A percentile compares a stretch with the other conserved stretches of the same genome.
These are phyloP conservation scores for Rhyacophila brunnea DNA, from an alignment of 1,140 invertebrate species.

Conservation along the genomic window DNA sequence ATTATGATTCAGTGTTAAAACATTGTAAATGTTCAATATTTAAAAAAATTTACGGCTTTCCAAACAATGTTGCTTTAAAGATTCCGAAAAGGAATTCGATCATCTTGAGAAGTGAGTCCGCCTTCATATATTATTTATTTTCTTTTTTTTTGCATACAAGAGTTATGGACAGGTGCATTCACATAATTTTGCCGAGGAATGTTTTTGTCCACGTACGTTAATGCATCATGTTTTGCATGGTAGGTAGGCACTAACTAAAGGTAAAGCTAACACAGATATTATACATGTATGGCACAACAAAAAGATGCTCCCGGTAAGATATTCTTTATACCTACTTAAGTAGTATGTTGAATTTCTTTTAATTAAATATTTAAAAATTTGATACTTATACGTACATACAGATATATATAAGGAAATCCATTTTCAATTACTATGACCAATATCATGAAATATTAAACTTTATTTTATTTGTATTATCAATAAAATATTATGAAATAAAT, in stretches of 20 bases:
- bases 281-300: neutral
- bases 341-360: no score
- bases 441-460: no score
- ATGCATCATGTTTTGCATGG: neutral
- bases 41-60: neutral
- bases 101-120: neutral
- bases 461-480: no score
- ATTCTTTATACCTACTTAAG: no score
- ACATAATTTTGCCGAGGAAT: constrained; percentile 23
- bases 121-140: neutral
- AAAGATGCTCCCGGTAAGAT: neutral
- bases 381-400: no score
- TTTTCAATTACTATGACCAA: no score
- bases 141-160: constrained; percentile 18
- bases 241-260: neutral
- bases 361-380: no score
- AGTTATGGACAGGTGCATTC: constrained; percentile 33
- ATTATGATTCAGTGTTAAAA: no score
- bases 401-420: no score
- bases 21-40: no score
- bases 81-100: constrained; percentile 4
- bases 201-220: constrained; percentile 21
- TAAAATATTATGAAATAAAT: no score
- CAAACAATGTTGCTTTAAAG: neutral
- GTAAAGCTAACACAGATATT: neutral